A percentile compares a stretch with the other conserved stretches of the same genome.
These are phyloP conservation scores for Ammodytes marinus DNA, from an alignment of 2,113 vertebrate species.

Conservation along the genomic window DNA sequence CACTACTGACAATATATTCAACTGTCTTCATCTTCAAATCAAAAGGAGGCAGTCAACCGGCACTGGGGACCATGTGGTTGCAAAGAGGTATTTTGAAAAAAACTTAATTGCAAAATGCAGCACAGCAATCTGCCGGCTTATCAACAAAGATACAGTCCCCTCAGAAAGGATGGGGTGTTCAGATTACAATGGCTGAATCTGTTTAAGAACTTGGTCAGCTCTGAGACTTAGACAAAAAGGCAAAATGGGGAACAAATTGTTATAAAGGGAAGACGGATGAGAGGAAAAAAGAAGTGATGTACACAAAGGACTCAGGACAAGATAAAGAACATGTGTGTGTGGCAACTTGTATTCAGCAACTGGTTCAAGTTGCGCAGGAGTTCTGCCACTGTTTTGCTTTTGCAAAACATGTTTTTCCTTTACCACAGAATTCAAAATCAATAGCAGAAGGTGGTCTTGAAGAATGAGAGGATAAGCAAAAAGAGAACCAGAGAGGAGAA, in stretches of 20 bases:
- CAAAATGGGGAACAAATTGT: neutral
- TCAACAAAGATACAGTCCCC: conserved; percentile 59
- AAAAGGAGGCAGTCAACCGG: conserved; percentile 26
- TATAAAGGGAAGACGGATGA: neutral
- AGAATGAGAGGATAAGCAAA: conserved; percentile 22
- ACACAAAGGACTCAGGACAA: too few relatives aligned
- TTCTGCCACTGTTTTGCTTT: conserved; percentile 12
- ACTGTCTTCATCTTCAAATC: conserved; percentile 46
- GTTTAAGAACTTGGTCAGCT: conserved; percentile 31
- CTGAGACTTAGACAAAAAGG: conserved; percentile 10
- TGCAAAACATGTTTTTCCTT: conserved; percentile 20
- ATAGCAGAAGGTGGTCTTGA: conserved; percentile 44
- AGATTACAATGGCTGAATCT: conserved; percentile 24
- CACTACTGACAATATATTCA: neutral
- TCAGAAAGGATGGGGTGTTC: conserved; percentile 23
- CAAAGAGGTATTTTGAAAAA: conserved; percentile 32
- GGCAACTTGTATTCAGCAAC: conserved; percentile 13
- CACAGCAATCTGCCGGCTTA: conserved; percentile 44
- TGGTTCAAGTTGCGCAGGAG: conserved; percentile 2
- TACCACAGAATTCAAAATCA: conserved; percentile 5
- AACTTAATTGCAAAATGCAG: conserved; percentile 30
- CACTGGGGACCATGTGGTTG: conserved; percentile 22
- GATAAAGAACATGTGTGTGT: neutral
- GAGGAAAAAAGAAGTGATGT: neutral
- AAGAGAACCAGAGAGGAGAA: conserved; percentile 20